Percentiles rank a stretch among this genome's conserved stretches.
Conservation (phyloP, 2,888 invertebrate species). For the Amphipyra berbera region DNA sequence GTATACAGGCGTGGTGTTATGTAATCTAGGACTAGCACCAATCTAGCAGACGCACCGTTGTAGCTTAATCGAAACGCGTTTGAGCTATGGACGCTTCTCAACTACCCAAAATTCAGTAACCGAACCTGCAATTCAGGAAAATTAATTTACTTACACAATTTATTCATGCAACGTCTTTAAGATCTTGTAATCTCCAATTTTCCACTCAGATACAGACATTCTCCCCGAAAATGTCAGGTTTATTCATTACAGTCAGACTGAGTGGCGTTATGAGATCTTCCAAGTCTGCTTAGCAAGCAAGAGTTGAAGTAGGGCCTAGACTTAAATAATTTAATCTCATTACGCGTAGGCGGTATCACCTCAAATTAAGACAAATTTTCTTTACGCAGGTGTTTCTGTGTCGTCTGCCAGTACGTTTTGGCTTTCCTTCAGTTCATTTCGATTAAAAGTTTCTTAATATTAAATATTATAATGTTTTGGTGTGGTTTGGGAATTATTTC, state of each 20-base stretch:
- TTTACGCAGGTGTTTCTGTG: conserved; percentile 64
- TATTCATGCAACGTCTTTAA: not conserved
- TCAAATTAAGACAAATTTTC: conserved; percentile 49
- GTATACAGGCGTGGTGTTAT: no score
- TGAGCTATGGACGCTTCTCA: no score
- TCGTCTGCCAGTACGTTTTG: conserved; percentile 40
- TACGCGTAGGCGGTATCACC: conserved; percentile 28
- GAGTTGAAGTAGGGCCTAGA: conserved; percentile 24
- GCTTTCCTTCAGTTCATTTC: conserved; percentile 68
- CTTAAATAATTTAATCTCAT: conserved; percentile 54
- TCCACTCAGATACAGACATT: not conserved
- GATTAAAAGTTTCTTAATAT: conserved; percentile 77
- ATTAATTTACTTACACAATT: no score
- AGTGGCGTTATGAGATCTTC: conserved; percentile 25
- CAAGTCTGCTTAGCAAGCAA: conserved; percentile 46
- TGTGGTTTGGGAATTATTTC: conserved; percentile 16
- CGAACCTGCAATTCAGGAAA: no score
- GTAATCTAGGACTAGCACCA: no score
- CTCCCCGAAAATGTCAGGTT: conserved; percentile 18
- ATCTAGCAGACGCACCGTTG: no score
- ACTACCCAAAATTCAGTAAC: no score
- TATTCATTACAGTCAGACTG: conserved; percentile 17
- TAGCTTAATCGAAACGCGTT: no score
- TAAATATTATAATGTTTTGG: conserved; percentile 23
- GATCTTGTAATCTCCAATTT: not conserved